Conservation (phyloP, 2,113 vertebrate genomes). For the Arizona elegans region DNA sequence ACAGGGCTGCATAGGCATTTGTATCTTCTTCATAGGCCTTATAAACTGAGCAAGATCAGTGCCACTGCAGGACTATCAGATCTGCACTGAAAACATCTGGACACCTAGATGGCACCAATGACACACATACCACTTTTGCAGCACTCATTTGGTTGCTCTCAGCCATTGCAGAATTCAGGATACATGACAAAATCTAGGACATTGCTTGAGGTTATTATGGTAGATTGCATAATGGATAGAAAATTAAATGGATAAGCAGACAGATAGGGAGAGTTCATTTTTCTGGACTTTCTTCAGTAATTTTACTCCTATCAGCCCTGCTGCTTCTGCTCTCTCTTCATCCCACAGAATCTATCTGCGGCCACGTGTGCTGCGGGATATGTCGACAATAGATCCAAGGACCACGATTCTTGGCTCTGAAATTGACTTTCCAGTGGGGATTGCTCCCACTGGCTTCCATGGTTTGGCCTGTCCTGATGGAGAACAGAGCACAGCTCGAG, state of each 20-base stretch:
- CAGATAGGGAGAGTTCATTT: not conserved
- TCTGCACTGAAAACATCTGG: not conserved
- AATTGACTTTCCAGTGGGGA: constrained; percentile 88
- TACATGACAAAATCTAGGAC: not conserved
- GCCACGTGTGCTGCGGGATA: constrained; percentile 81
- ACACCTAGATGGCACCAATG: not conserved
- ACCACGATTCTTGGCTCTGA: constrained; percentile 82
- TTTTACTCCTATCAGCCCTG: not conserved
- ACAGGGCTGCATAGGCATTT: not conserved
- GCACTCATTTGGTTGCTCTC: not conserved
- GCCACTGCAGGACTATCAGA: not conserved
- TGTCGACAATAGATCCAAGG: constrained; percentile 79
- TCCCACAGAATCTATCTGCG: constrained; percentile 80
- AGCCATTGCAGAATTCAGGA: not conserved
- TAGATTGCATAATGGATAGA: not conserved
- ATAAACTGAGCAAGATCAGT: not conserved
- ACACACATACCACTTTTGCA: not conserved
- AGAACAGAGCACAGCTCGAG: constrained; percentile 89
- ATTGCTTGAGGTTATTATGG: not conserved
- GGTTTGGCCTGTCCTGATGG: constrained; percentile 88
- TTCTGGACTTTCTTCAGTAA: not conserved
- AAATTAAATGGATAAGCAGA: not conserved
- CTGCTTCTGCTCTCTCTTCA: not conserved
- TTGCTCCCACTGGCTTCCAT: constrained; percentile 88
- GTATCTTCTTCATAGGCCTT: not conserved